A percentile compares a stretch with the other conserved stretches of the same genome.
These are phyloP conservation scores for Erebia palarica DNA, from an alignment of 2,888 invertebrate species.

Conservation along the genomic window DNA sequence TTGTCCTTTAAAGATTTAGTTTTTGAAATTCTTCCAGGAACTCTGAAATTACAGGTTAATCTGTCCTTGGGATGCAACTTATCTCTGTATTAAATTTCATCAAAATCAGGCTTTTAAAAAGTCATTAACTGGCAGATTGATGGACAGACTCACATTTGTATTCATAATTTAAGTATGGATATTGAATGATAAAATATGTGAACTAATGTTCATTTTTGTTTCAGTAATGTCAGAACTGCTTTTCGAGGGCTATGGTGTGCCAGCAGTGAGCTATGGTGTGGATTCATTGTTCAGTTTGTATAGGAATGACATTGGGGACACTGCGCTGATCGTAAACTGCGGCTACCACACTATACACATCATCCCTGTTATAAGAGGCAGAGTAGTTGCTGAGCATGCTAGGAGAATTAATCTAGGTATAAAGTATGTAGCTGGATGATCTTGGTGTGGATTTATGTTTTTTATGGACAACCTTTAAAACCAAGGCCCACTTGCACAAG, in stretches of 20 bases:
- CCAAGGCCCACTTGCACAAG: no score
- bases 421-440: no score
- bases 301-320: conserved; percentile 82
- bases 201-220: conserved; percentile 39
- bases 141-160: no score
- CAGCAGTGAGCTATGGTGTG: conserved; percentile 92
- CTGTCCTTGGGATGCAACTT: no score
- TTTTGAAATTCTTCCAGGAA: no score
- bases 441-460: no score
- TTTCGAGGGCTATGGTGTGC: conserved; percentile 95
- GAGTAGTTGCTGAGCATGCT: conserved; percentile 86
- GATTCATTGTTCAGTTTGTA: conserved; percentile 91
- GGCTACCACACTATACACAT: conserved; percentile 95
- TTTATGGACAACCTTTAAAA: no score
- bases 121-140: no score
- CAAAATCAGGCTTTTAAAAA: no score
- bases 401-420: conserved; percentile 91
- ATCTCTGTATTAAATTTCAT: no score
- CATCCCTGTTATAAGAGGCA: conserved; percentile 89
- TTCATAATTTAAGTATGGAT: background rate
- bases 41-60: no score
- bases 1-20: no score
- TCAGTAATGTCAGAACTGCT: conserved; percentile 96
- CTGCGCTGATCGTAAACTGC: conserved; percentile 90
- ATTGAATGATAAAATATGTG: background rate